Percentiles rank a stretch among this genome's conserved stretches.
These are phyloP conservation scores for Strigamia crassipes DNA, from an alignment of 2,888 invertebrate genomes.

Conservation along the genomic window DNA sequence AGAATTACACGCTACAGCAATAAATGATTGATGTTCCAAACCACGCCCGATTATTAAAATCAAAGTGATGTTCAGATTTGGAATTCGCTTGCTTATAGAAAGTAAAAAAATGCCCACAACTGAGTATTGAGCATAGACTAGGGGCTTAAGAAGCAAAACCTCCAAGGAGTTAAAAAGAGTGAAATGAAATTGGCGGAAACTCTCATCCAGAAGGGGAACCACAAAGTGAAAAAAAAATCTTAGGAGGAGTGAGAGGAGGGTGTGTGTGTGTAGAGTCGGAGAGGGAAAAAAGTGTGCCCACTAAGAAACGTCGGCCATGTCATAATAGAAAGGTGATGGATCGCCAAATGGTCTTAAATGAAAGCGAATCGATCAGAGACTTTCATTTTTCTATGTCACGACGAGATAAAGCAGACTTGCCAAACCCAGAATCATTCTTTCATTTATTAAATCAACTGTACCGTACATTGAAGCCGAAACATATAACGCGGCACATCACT, in stretches of 20 bases:
- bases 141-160: conserved; percentile 18
- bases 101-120: neutral
- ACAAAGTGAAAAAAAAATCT: conserved; percentile 16
- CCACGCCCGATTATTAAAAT: neutral
- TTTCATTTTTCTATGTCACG: conserved; percentile 47
- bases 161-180: conserved; percentile 24
- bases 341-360: conserved; percentile 48
- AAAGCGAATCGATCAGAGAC: conserved; percentile 47
- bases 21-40: neutral
- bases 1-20: neutral
- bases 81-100: neutral
- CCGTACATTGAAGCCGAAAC: conserved; percentile 28
- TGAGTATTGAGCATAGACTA: neutral
- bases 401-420: conserved; percentile 47
- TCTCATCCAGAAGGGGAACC: neutral
- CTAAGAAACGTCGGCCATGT: conserved; percentile 46
- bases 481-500: conserved; percentile 44
- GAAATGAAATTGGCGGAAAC: conserved; percentile 44
- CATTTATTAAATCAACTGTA: conserved; percentile 48
- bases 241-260: conserved; percentile 7
- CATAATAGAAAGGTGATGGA: conserved; percentile 48
- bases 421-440: conserved; percentile 46
- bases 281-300: conserved; percentile 41
- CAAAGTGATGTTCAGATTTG: neutral
- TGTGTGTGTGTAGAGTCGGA: neutral